These are phyloP conservation scores for Centropyge bicolor DNA, from an alignment of 2,797 vertebrate genomes.

Conservation along the genomic window DNA sequence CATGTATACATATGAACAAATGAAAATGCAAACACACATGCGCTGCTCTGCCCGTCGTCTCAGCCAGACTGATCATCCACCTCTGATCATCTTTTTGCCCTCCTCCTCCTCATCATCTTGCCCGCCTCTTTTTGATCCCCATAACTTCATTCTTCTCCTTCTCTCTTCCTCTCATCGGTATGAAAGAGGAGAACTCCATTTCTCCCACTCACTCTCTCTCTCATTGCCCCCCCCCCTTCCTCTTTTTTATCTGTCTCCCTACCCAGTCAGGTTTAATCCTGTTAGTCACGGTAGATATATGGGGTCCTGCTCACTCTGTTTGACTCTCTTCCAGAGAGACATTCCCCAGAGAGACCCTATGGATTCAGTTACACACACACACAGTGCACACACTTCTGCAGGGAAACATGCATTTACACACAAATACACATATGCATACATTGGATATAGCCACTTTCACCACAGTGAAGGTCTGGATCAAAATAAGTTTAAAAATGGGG, in stretches of 20 bases:
- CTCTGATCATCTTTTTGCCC: conserved; percentile 49
- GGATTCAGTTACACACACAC: conserved; percentile 60
- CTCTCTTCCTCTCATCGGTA: conserved; percentile 42
- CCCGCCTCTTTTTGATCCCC: conserved; percentile 30
- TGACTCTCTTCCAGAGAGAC: conserved; percentile 76
- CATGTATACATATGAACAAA: conserved; percentile 22
- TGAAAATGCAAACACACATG: conserved; percentile 9
- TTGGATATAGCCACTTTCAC: conserved; percentile 14
- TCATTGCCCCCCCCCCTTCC: background rate
- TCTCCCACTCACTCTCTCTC: conserved; percentile 39
- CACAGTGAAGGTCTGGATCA: conserved; percentile 17
- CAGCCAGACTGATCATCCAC: conserved; percentile 40
- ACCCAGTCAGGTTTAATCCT: conserved; percentile 82
- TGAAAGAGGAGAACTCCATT: conserved; percentile 65
- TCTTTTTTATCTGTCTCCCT: conserved; percentile 71
- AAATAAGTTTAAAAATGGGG: conserved; percentile 52
- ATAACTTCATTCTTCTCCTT: conserved; percentile 50
- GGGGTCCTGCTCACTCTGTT: conserved; percentile 72
- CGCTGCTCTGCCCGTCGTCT: conserved; percentile 15
- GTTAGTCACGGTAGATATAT: conserved; percentile 83
- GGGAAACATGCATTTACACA: conserved; percentile 36
- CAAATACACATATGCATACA: conserved; percentile 30
- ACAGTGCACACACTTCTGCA: conserved; percentile 19
- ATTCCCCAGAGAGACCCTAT: conserved; percentile 75
- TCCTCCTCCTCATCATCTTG: conserved; percentile 29